Evolutionary conservation across 2,888 invertebrate genomes (phyloP).

Genomic region (Noctua janthina): DNA sequence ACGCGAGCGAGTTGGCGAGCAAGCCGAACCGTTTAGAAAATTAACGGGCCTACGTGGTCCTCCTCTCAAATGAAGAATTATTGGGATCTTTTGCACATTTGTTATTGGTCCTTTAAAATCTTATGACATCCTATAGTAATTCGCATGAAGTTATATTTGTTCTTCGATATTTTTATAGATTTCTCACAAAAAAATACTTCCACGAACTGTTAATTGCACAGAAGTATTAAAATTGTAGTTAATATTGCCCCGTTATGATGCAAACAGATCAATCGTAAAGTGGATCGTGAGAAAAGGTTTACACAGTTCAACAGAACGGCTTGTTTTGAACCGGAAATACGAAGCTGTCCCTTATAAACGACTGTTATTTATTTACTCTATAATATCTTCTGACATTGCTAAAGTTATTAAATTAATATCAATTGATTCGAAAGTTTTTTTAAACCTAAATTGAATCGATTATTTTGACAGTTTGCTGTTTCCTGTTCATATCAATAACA

Average conservation of each 20-base stretch:
- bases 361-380: constrained; percentile 43
- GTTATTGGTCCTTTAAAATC: background rate
- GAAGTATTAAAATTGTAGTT: constrained; percentile 30
- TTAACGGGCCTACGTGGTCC: constrained; percentile 62
- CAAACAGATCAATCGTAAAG: constrained; percentile 52
- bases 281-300: constrained; percentile 64
- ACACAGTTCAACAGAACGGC: constrained; percentile 35
- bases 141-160: background rate
- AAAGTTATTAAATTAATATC: constrained; percentile 15
- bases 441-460: background rate
- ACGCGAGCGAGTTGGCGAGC: constrained; percentile 73
- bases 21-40: constrained; percentile 66
- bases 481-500: constrained; percentile 1
- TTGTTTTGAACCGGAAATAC: constrained; percentile 54
- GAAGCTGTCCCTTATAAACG: constrained; percentile 42
- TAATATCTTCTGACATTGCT: constrained; percentile 22
- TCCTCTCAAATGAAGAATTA: constrained; percentile 41
- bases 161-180: background rate
- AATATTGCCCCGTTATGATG: constrained; percentile 47
- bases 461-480: background rate
- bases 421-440: constrained; percentile 8
- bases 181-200: background rate
- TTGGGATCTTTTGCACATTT: constrained; percentile 26
- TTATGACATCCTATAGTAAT: background rate
- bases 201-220: constrained; percentile 11